Conservation (phyloP, 2,797 vertebrate species). For the Podarcis siculus region DNA sequence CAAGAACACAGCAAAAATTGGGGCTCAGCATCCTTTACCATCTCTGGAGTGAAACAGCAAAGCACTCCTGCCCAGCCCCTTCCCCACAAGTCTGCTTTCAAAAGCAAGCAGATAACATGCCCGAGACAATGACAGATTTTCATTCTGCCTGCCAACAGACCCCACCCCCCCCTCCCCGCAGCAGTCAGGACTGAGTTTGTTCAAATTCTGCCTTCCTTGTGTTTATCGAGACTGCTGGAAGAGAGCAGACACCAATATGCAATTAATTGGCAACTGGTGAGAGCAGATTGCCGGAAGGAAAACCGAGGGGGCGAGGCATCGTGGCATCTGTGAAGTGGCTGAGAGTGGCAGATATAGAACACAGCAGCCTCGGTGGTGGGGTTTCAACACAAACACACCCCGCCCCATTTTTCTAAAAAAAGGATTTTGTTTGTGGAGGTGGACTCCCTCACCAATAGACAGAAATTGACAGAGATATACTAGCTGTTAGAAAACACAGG, state of each 20-base stretch:
- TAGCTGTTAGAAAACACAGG: too few species aligned
- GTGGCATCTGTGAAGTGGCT: constrained; percentile 70
- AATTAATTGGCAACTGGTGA: constrained; percentile 76
- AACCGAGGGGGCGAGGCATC: constrained; percentile 65
- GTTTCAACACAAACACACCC: not conserved
- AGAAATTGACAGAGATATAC: not conserved
- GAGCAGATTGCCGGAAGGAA: constrained; percentile 74
- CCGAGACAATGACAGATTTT: constrained; percentile 68
- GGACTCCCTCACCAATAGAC: not conserved
- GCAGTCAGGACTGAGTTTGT: constrained; percentile 57
- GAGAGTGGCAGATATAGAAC: constrained; percentile 75
- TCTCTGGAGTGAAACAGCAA: constrained; percentile 46
- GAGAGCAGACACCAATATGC: constrained; percentile 66
- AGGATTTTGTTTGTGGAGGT: not conserved
- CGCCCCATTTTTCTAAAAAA: constrained; percentile 37
- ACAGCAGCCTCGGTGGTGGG: constrained; percentile 59
- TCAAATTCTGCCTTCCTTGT: constrained; percentile 40
- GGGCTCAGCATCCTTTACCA: not conserved
- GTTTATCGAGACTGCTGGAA: constrained; percentile 69
- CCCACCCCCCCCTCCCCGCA: not conserved
- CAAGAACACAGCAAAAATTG: not conserved
- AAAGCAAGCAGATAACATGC: constrained; percentile 63
- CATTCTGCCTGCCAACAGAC: constrained; percentile 10
- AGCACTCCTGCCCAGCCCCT: constrained; percentile 61
- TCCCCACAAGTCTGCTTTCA: constrained; percentile 46